Conservation (phyloP, 2,888 invertebrate species). For the Lymantria monacha region DNA sequence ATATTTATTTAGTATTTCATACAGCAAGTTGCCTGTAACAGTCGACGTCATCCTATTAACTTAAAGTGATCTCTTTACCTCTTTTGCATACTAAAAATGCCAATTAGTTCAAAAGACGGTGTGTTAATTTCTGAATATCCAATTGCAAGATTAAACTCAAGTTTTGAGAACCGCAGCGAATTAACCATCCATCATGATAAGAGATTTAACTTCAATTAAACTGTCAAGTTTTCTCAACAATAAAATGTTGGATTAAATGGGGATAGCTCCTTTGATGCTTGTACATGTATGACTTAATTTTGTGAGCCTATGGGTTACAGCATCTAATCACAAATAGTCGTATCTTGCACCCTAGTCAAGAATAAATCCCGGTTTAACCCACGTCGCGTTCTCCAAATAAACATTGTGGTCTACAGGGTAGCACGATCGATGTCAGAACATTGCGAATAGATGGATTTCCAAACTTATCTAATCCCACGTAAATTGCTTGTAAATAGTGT, state of each 20-base stretch:
- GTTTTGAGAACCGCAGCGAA: too few relatives aligned
- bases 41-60: too few relatives aligned
- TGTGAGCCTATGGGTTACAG: slow-evolving; percentile 48
- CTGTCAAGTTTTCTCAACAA: slow-evolving; percentile 28
- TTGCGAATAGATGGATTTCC: slow-evolving; percentile 41
- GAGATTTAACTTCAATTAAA: slow-evolving; percentile 40
- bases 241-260: slow-evolving; percentile 34
- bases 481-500: slow-evolving; percentile 51
- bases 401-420: slow-evolving; percentile 55
- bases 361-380: slow-evolving; percentile 65
- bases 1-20: too few relatives aligned
- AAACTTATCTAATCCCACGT: slow-evolving; percentile 52
- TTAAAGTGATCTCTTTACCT: too few relatives aligned
- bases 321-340: slow-evolving; percentile 52
- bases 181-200: slow-evolving; percentile 16
- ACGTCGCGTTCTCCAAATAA: slow-evolving; percentile 57
- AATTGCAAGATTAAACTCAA: too few relatives aligned
- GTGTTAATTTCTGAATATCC: too few relatives aligned
- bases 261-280: slow-evolving; percentile 18
- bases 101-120: too few relatives aligned
- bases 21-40: too few relatives aligned
- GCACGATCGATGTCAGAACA: slow-evolving; percentile 57
- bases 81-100: too few relatives aligned
- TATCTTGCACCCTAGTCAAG: slow-evolving; percentile 57
- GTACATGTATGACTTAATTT: slow-evolving; percentile 15